Conservation (phyloP, 2,113 vertebrate species). For the Tragulus kanchil region DNA sequence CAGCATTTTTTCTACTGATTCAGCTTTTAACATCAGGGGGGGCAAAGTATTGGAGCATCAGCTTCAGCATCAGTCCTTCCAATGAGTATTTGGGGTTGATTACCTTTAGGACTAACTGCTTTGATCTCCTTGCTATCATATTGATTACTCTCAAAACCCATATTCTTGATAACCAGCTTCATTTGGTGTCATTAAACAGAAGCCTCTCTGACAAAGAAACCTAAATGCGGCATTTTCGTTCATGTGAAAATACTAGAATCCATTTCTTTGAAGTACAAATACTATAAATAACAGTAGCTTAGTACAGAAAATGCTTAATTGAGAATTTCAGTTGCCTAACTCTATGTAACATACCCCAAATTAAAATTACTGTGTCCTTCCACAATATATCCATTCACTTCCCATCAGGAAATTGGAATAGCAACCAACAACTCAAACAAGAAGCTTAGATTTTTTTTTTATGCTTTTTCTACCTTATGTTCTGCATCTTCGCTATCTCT, state of each 20-base stretch:
- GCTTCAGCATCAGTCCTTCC: too few relatives aligned
- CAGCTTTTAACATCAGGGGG: too few relatives aligned
- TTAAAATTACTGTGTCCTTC: neutral
- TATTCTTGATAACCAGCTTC: neutral
- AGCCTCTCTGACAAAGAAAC: neutral
- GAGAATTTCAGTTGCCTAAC: neutral
- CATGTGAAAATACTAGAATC: neutral
- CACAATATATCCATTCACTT: neutral
- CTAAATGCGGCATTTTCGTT: neutral
- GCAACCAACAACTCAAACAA: neutral
- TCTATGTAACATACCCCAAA: neutral
- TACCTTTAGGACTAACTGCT: too few relatives aligned
- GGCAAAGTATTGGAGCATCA: too few relatives aligned
- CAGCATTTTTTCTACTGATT: too few relatives aligned
- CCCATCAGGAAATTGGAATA: neutral
- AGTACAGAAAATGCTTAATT: neutral
- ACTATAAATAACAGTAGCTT: neutral
- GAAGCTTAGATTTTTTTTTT: neutral
- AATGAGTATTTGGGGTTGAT: too few relatives aligned
- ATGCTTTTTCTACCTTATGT: neutral
- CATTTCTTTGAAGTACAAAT: neutral
- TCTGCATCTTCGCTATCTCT: neutral
- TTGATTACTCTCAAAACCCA: neutral
- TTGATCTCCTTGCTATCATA: too few relatives aligned
- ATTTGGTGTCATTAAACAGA: neutral